Percentiles rank a stretch among this genome's conserved stretches.
These are phyloP conservation scores for Gastracanthus pulcherrimus DNA, from an alignment of 2,888 invertebrate species.

Conservation along the genomic window DNA sequence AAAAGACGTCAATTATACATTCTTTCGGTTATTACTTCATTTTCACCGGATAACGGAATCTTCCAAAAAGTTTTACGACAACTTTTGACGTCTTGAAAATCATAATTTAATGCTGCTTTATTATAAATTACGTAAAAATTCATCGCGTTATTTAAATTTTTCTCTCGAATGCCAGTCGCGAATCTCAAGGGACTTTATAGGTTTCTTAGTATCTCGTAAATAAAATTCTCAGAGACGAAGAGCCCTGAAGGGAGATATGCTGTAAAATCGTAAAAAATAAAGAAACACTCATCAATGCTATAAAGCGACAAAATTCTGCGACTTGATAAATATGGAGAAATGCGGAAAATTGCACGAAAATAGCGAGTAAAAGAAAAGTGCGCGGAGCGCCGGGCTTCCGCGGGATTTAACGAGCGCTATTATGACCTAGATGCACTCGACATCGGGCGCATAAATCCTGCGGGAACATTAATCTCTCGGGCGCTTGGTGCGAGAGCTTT, in stretches of 20 bases:
- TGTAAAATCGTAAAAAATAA: too few species aligned
- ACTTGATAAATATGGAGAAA: neutral
- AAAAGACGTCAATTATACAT: too few species aligned
- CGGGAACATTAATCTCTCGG: constrained; percentile 17
- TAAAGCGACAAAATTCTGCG: too few species aligned
- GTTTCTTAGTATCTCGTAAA: constrained; percentile 20
- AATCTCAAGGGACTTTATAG: constrained; percentile 4
- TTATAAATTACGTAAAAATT: constrained; percentile 15
- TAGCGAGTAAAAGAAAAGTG: neutral
- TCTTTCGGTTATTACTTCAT: too few species aligned
- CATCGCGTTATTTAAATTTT: constrained; percentile 17
- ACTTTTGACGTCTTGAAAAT: constrained; percentile 11
- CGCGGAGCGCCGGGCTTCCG: neutral
- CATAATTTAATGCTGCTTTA: constrained; percentile 6
- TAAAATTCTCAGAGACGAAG: neutral
- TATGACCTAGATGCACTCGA: constrained; percentile 10
- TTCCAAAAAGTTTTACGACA: neutral
- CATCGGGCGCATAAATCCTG: constrained; percentile 18
- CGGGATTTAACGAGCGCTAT: neutral
- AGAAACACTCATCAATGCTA: too few species aligned
- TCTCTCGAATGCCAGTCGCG: neutral
- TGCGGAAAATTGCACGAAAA: neutral
- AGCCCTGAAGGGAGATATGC: neutral
- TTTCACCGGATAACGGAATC: too few species aligned
- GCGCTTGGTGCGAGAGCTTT: neutral